Conservation (phyloP, 2,888 invertebrate species). For the Escarpia spicata region DNA sequence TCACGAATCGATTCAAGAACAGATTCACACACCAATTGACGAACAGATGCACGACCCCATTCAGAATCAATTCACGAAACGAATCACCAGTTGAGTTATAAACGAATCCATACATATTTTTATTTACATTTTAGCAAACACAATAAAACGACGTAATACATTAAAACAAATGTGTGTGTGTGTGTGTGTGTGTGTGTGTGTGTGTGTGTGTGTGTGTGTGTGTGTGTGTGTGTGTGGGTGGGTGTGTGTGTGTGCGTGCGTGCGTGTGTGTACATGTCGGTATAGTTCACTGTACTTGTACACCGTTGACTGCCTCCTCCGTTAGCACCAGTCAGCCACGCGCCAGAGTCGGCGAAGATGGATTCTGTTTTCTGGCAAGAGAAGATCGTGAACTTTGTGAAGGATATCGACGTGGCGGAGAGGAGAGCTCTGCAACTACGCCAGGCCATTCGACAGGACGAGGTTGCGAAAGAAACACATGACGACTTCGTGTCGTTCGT, state of each 20-base stretch:
- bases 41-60: too few species aligned
- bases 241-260: too few species aligned
- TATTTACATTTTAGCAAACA: too few species aligned
- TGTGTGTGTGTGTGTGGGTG: neutral
- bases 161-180: neutral
- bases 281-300: too few species aligned
- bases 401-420: constrained; percentile 31
- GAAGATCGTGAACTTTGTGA: constrained; percentile 34
- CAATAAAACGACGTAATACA: neutral
- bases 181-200: neutral
- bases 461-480: constrained; percentile 41
- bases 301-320: too few species aligned
- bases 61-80: too few species aligned
- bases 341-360: constrained; percentile 34
- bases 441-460: constrained; percentile 39
- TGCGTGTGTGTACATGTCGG: too few species aligned
- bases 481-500: constrained; percentile 40
- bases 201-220: neutral
- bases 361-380: constrained; percentile 42
- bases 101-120: too few species aligned
- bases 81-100: too few species aligned
- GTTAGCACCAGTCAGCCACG: constrained; percentile 38
- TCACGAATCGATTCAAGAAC: too few species aligned
- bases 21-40: too few species aligned
- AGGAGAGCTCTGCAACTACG: constrained; percentile 35